Evolutionary conservation across 1,140 invertebrate genomes (phyloP), one percentile per base, ranked within the genome.

Genomic region (Arion vulgaris): DNA sequence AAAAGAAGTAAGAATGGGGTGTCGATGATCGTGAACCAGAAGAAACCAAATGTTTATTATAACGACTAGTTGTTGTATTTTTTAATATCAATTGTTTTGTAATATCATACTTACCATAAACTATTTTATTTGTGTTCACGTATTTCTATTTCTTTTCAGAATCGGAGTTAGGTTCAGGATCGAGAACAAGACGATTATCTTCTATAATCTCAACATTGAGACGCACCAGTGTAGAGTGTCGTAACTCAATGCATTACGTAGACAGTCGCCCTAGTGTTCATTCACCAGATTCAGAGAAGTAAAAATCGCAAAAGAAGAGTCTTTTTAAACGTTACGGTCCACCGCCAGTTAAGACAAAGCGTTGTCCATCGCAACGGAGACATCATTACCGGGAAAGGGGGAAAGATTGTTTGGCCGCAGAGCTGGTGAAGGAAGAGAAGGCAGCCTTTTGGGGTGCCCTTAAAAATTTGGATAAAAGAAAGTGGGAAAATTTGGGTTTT

Each of bases 331-430:
- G 28, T 78, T 86, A 36, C 79, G 86, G 28, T 82, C 86, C 26
- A 85, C 87, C 78, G 84, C 23, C 88, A 88, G 86, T 88, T 87
- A 9, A 86, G 85, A 68, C 89, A 88, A 5, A 89, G 86, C 71
- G 90, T 89, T 2, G 85, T 91, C 23, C 90, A 90, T n/a, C 85
- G 86, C 39, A 88, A 91, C 69, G 90, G 89, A 23, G 87, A 89
- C 17, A 81, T 90, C 9, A 88, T 91, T 41, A 86, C 90, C 39
- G 86, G 89, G 45, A 91, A 91, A 85, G 71, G 62, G 32, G 62
- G 62, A 1, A 66, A 32, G 19, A 66, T 57, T 32, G n/a, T 66
- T 28, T 66, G 62, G 28, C 28, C 62, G 62, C n/a, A 66, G 62
- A 66, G 62, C 62, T 9, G 62, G 62, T 7, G 62, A 66, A 66